phyloP scores from a whole-genome alignment of 92 coral and sea anemone genomes.

The Pocillopora meandrina region DNA sequence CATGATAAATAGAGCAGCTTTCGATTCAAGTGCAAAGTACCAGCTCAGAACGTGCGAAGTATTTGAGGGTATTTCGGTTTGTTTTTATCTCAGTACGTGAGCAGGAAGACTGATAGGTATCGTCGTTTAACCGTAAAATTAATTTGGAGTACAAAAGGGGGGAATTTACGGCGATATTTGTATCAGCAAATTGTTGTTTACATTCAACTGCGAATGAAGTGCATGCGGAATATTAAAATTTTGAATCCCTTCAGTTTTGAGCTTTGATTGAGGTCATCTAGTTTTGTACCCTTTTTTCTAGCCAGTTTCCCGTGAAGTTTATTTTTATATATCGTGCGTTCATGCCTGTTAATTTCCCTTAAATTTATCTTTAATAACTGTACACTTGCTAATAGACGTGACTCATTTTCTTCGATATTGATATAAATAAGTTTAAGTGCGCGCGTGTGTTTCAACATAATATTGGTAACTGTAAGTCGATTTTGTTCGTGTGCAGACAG shows the following conservation, averaged over 20 bases:
- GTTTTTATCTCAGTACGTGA: slow-evolving; percentile 4
- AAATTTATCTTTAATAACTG: neutral
- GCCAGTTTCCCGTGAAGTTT: neutral
- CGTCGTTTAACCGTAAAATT: slow-evolving; percentile 23
- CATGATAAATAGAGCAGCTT: neutral
- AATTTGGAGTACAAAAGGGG: slow-evolving; percentile 29
- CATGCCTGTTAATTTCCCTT: neutral
- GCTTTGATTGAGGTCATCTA: slow-evolving; percentile 6
- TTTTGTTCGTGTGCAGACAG: neutral
- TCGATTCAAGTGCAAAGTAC: neutral
- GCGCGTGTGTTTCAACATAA: neutral
- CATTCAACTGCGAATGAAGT: slow-evolving; percentile 14
- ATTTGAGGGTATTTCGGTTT: neutral
- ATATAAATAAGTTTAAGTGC: neutral
- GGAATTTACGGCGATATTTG: slow-evolving; percentile 21
- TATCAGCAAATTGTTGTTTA: slow-evolving; percentile 25
- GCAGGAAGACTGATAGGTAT: slow-evolving; percentile 20
- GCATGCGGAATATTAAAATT: slow-evolving; percentile 17
- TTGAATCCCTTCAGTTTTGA: slow-evolving; percentile 1
- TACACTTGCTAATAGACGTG: neutral
- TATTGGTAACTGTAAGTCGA: neutral
- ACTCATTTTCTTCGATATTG: neutral
- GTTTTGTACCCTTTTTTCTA: neutral
- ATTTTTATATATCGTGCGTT: neutral
- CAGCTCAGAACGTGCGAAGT: neutral